Evolutionary conservation across 1,140 invertebrate species (phyloP).

Genomic region (Drosophila mauritiana): DNA sequence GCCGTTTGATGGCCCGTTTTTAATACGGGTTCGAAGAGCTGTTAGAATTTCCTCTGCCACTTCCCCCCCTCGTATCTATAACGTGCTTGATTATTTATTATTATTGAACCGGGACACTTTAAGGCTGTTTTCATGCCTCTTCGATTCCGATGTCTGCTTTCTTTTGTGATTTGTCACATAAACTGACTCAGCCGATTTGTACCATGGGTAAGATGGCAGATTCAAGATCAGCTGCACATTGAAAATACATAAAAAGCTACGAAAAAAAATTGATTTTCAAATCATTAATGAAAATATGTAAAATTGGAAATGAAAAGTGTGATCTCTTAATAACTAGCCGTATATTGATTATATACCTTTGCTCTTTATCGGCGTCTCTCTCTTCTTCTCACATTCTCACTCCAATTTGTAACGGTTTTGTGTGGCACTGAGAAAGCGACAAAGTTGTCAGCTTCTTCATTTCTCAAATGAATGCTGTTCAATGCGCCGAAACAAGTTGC

Average conservation of each 20-base stretch:
- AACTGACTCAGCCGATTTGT: constrained; percentile 16
- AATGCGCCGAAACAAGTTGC: constrained; percentile 51
- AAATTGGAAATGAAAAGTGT: background rate
- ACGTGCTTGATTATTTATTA: constrained; percentile 26
- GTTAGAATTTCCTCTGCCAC: constrained; percentile 31
- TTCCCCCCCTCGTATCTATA: background rate
- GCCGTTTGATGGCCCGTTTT: constrained; percentile 20
- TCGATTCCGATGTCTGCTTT: constrained; percentile 19
- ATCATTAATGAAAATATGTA: background rate
- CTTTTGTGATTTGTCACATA: constrained; percentile 47
- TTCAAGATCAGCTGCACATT: background rate
- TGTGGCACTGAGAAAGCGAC: constrained; percentile 54
- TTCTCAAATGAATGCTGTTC: constrained; percentile 40
- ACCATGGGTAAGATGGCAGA: background rate
- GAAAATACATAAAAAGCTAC: background rate
- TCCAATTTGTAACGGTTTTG: constrained; percentile 74
- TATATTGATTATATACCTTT: background rate
- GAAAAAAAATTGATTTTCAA: background rate
- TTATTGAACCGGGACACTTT: constrained; percentile 55
- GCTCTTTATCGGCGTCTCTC: constrained; percentile 1
- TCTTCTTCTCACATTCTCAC: constrained; percentile 50
- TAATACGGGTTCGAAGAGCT: constrained; percentile 38
- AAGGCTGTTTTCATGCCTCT: constrained; percentile 31
- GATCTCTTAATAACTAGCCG: background rate
- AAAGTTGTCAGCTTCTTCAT: constrained; percentile 46